Percentiles rank a stretch among this genome's conserved stretches.
Evolutionary conservation across 2,888 invertebrate species (phyloP).

Genomic region (Pyrocoelia pectoralis): DNA sequence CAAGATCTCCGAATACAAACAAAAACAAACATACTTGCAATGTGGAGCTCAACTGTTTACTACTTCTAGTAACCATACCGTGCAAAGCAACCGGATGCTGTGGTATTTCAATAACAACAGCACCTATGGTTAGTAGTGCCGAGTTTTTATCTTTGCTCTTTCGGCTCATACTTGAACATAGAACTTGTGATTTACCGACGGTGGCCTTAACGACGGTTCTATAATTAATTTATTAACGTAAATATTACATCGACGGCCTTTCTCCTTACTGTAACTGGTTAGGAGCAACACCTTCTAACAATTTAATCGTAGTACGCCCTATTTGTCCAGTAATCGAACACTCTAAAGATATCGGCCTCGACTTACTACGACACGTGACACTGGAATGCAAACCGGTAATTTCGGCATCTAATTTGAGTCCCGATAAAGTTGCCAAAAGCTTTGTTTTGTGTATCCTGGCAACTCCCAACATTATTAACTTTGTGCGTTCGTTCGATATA

Average conservation of each 20-base stretch:
- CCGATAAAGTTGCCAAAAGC: slow-evolving; percentile 88
- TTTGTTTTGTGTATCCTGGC: slow-evolving; percentile 86
- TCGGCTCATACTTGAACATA: slow-evolving; percentile 86
- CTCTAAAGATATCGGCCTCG: slow-evolving; percentile 74
- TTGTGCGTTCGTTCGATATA: slow-evolving; percentile 71
- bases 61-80: slow-evolving; percentile 97
- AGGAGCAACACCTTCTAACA: slow-evolving; percentile 89
- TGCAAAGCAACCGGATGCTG: slow-evolving; percentile 98
- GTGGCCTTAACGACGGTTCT: slow-evolving; percentile 94
- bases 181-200: slow-evolving; percentile 89
- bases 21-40: slow-evolving; percentile 80
- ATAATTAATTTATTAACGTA: slow-evolving; percentile 33
- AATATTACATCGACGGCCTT: background rate
- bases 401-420: slow-evolving; percentile 93
- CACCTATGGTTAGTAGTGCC: slow-evolving; percentile 84
- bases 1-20: too few species aligned
- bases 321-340: slow-evolving; percentile 89
- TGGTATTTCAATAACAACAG: slow-evolving; percentile 93
- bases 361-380: slow-evolving; percentile 88
- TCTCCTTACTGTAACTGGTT: slow-evolving; percentile 77
- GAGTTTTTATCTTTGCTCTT: slow-evolving; percentile 81
- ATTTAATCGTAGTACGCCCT: slow-evolving; percentile 89
- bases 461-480: slow-evolving; percentile 86
- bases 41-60: slow-evolving; percentile 91
- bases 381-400: slow-evolving; percentile 92